Evolutionary conservation across 2,797 vertebrate genomes (phyloP), one percentile per base, ranked within the genome.

Genomic region (Anomalospiza imberbis): DNA sequence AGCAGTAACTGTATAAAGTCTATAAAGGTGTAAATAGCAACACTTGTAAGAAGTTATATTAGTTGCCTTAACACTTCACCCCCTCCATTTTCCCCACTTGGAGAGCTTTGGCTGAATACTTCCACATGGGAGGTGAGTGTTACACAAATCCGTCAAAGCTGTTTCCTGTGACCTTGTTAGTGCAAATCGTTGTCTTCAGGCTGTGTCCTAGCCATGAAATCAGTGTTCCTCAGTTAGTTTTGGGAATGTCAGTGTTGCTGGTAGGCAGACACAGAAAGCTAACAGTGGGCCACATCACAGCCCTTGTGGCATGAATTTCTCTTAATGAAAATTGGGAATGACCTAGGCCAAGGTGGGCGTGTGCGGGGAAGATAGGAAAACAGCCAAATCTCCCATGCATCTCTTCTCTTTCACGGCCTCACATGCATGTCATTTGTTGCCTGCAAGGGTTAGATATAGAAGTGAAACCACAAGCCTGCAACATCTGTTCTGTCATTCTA

Each of bases 11-110:
- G 28, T 45, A 25, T n/a, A 54, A 85, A 94, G 48, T 34, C 5
- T 54, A n/a, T n/a, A 54, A 84, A 94, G 51, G 82, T 94, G 79
- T 76, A 94, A 96, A 93, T 24, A 90, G 57, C 50, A 65, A 29
- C 50, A 47, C 70, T 81, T 91, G 34, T 63, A 94, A 65, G 78
- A 83, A 80, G 55, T 78, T 94, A 31, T 42, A 77, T 74, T 85
- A 79, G 45, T 92, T 70, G 42, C 34, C 53, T 86, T 60, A 63
- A 61, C 89, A 54, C 47, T 36, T n/a, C 36, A 62, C 31, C 19
- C 8, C 20, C 58, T 93, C 47, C 38, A 32, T 1, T 83, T 91
- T 89, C 76, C 51, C 22, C 29, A 15, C 34, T 22, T 65, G 48
- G 55, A 81, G 62, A 72, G 44, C 34, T 93, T 58, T 81, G 54